Evolutionary conservation across 1,140 invertebrate genomes (phyloP).

Genomic region (Ceratina japonica): DNA sequence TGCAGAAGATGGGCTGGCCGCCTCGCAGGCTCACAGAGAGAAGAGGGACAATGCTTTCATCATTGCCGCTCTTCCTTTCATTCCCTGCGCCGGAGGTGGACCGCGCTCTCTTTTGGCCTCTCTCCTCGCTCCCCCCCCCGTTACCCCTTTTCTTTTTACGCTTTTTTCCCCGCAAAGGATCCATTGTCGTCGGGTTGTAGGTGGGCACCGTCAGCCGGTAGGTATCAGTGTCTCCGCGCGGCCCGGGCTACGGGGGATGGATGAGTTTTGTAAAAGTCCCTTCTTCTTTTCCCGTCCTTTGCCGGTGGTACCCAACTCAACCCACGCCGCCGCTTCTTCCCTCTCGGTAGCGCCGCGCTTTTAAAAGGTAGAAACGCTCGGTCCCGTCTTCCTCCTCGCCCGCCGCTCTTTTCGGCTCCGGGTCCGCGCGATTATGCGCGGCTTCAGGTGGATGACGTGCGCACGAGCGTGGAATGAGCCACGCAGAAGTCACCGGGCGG

Average conservation of each 20-base stretch:
- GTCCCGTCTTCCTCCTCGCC: background rate
- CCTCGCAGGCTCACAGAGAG: slow-evolving; percentile 57
- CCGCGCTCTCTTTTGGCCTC: slow-evolving; percentile 44
- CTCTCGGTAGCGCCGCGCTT: slow-evolving; percentile 23
- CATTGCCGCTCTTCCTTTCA: slow-evolving; percentile 78
- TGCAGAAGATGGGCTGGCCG: slow-evolving; percentile 58
- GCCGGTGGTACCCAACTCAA: slow-evolving; percentile 20
- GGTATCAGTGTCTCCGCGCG: slow-evolving; percentile 70
- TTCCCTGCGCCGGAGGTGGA: slow-evolving; percentile 60
- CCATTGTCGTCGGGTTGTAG: slow-evolving; percentile 75
- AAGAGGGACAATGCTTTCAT: slow-evolving; percentile 79
- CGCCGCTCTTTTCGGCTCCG: background rate
- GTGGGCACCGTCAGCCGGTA: slow-evolving; percentile 67
- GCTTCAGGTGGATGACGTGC: slow-evolving; percentile 30
- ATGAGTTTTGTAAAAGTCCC: slow-evolving; percentile 64
- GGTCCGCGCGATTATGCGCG: slow-evolving; percentile 40
- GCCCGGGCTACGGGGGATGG: slow-evolving; percentile 58
- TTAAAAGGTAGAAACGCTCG: slow-evolving; percentile 54
- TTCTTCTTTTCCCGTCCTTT: slow-evolving; percentile 53
- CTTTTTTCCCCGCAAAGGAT: slow-evolving; percentile 75
- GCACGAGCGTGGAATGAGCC: slow-evolving; percentile 15
- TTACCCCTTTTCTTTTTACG: slow-evolving; percentile 67
- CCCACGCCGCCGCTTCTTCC: background rate
- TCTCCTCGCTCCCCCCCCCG: slow-evolving; percentile 37
- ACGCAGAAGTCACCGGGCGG: slow-evolving; percentile 19